Conservation (phyloP, 2,113 vertebrate species). For the Oreochromis tanganicae region DNA sequence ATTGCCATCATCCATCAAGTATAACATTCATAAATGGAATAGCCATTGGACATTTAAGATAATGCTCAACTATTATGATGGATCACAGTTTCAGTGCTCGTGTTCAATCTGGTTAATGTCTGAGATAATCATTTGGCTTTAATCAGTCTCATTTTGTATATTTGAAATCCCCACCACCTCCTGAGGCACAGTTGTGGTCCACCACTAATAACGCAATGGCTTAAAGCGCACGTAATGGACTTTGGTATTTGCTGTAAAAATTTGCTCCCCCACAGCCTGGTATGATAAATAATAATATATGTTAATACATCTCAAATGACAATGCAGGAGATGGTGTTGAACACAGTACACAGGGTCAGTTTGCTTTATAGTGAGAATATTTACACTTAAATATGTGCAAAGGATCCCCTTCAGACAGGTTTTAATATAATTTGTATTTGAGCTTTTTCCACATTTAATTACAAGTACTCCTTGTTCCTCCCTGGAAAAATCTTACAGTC, state of each 20-base stretch:
- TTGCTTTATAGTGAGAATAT: neutral
- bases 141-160: conserved; percentile 26
- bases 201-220: neutral
- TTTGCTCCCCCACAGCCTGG: neutral
- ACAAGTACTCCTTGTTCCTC: neutral
- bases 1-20: conserved; percentile 72
- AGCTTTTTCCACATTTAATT: neutral
- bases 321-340: neutral
- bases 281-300: neutral
- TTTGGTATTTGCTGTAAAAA: neutral
- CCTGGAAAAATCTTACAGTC: neutral
- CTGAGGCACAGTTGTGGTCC: neutral
- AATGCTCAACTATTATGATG: conserved; percentile 65
- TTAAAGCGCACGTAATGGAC: neutral
- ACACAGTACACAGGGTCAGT: neutral
- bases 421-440: neutral
- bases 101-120: conserved; percentile 62
- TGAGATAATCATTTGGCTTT: conserved; percentile 51
- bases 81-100: conserved; percentile 47
- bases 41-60: conserved; percentile 68
- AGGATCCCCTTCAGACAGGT: neutral
- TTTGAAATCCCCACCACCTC: conserved; percentile 9
- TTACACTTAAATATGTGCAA: neutral
- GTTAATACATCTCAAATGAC: neutral
- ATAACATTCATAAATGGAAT: conserved; percentile 67